Percentiles rank a stretch among this genome's conserved stretches.
Conservation (phyloP, 1,140 invertebrate species). For the Drosophila erecta region DNA sequence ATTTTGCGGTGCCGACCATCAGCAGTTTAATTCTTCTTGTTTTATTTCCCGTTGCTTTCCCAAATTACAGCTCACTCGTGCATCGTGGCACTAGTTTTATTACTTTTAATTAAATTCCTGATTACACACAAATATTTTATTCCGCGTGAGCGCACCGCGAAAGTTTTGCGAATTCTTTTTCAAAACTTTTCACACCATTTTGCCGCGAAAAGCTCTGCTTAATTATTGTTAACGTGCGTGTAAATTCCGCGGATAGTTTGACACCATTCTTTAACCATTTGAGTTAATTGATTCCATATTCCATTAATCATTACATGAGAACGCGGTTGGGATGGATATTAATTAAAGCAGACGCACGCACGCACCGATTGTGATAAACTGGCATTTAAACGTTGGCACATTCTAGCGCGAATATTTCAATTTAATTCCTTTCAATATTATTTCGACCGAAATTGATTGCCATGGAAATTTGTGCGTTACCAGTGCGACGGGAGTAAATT, state of each 20-base stretch:
- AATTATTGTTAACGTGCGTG: constrained; percentile 34
- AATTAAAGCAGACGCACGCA: constrained; percentile 63
- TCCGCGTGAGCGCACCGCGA: background rate
- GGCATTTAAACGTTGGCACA: constrained; percentile 49
- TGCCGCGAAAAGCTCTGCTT: constrained; percentile 16
- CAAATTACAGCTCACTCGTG: background rate
- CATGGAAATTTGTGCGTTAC: constrained; percentile 37
- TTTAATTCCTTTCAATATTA: constrained; percentile 66
- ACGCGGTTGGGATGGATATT: constrained; percentile 29
- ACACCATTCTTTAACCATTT: constrained; percentile 34
- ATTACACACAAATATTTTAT: constrained; percentile 2
- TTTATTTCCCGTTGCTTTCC: background rate
- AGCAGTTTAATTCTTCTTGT: background rate
- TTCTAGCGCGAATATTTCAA: constrained; percentile 43
- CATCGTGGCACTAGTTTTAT: background rate
- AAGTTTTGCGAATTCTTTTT: constrained; percentile 23
- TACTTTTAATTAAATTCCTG: constrained; percentile 24
- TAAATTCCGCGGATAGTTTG: constrained; percentile 41
- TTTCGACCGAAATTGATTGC: constrained; percentile 45
- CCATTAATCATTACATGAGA: constrained; percentile 46
- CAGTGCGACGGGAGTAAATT: constrained; percentile 58
- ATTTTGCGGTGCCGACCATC: background rate
- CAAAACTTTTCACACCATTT: constrained; percentile 36
- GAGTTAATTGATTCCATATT: constrained; percentile 60
- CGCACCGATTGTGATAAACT: constrained; percentile 48